Conservation (phyloP, 2,113 vertebrate genomes). For the Meleagris gallopavo region DNA sequence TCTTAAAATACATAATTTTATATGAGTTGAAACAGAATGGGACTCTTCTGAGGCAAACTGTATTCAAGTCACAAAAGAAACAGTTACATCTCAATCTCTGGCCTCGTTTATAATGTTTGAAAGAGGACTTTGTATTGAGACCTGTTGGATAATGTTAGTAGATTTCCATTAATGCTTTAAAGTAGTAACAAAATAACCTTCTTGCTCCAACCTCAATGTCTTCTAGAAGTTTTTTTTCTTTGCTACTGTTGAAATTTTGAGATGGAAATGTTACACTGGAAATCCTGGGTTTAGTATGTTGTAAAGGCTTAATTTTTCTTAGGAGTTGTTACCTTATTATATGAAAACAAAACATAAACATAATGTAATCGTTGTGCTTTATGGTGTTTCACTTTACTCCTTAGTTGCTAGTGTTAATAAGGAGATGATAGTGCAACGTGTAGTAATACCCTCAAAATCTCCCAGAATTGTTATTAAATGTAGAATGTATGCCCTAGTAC, state of each 20-base stretch:
- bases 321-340: background rate
- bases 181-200: background rate
- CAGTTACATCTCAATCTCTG: background rate
- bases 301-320: background rate
- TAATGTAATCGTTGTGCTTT: background rate
- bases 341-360: background rate
- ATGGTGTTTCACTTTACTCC: background rate
- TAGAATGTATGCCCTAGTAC: background rate
- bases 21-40: background rate
- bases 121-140: background rate
- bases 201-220: fast-evolving
- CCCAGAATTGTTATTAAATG: background rate
- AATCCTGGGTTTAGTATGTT: background rate
- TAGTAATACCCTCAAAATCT: background rate
- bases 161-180: background rate
- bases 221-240: background rate
- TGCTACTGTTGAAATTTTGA: background rate
- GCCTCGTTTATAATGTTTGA: background rate
- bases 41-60: background rate
- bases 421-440: background rate
- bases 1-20: background rate
- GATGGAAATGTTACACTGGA: background rate
- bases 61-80: background rate
- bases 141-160: fast-evolving
- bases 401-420: background rate